phyloP scores from a whole-genome alignment of 2,797 vertebrate genomes.

The Bradypus variegatus region DNA sequence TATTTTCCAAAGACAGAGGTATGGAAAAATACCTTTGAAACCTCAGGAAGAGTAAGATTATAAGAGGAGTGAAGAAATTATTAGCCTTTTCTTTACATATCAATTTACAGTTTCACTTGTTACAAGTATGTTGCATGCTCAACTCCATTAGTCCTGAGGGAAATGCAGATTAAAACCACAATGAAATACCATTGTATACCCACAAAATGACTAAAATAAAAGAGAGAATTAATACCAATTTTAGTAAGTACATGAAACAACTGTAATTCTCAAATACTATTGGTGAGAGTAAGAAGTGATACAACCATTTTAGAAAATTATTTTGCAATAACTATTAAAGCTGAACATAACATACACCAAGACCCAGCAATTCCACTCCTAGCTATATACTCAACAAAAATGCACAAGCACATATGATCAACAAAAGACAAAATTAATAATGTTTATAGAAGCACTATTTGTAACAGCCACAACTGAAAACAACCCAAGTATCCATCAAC shows the following conservation, averaged over 20 bases:
- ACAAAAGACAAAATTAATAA: neutral
- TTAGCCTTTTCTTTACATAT: neutral
- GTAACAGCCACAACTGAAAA: neutral
- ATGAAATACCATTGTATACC: neutral
- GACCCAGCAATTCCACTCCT: neutral
- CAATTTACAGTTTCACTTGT: neutral
- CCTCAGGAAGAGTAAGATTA: neutral
- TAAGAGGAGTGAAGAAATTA: neutral
- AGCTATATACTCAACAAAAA: neutral
- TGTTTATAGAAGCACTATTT: neutral
- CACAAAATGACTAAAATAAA: neutral
- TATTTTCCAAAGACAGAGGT: too few species aligned
- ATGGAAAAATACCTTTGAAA: neutral
- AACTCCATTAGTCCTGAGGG: neutral
- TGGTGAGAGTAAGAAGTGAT: neutral
- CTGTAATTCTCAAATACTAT: neutral
- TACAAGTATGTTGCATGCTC: neutral
- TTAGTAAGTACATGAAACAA: neutral
- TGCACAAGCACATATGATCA: neutral
- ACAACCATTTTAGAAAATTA: neutral
- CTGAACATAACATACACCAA: neutral
- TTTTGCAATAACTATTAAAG: slow-evolving; percentile 11
- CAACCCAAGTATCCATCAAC: neutral
- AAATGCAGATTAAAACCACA: slow-evolving; percentile 13
- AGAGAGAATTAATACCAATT: neutral